Evolutionary conservation across 2,113 vertebrate species (phyloP).

Genomic region (Pavo muticus): DNA sequence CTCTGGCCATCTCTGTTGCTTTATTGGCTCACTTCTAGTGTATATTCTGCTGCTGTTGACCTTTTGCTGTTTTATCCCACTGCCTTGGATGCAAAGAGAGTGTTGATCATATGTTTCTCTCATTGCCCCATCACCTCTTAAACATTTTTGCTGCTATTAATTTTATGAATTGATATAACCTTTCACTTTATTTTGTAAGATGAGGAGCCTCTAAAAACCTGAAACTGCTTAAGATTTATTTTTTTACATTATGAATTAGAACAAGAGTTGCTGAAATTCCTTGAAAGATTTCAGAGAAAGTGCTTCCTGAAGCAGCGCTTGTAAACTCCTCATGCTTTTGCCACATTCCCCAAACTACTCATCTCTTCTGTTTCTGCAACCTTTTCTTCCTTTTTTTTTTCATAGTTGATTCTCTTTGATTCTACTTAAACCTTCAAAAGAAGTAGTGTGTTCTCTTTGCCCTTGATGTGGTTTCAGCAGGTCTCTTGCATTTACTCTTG

Average conservation of each 20-base stretch:
- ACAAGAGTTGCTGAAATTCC: neutral
- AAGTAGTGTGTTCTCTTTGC: neutral
- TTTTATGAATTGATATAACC: neutral
- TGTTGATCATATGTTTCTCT: neutral
- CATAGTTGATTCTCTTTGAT: neutral
- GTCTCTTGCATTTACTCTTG: neutral
- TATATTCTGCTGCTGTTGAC: neutral
- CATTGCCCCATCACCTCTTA: neutral
- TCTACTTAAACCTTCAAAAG: neutral
- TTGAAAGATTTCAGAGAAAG: neutral
- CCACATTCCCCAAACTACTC: neutral
- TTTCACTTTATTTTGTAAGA: neutral
- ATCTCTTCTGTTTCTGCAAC: neutral
- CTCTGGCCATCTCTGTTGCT: neutral
- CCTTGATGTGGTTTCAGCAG: neutral
- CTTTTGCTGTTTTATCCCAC: neutral
- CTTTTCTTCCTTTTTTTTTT: neutral
- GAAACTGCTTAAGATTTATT: neutral
- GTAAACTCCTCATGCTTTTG: neutral
- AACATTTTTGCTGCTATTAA: neutral
- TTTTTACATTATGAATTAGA: neutral
- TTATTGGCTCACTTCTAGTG: neutral
- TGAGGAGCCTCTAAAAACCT: neutral
- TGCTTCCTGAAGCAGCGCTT: neutral
- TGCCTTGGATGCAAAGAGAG: neutral